Base-by-base conservation (phyloP, 2,888 invertebrate genomes). In the Linnaemya vulpina region DNA sequence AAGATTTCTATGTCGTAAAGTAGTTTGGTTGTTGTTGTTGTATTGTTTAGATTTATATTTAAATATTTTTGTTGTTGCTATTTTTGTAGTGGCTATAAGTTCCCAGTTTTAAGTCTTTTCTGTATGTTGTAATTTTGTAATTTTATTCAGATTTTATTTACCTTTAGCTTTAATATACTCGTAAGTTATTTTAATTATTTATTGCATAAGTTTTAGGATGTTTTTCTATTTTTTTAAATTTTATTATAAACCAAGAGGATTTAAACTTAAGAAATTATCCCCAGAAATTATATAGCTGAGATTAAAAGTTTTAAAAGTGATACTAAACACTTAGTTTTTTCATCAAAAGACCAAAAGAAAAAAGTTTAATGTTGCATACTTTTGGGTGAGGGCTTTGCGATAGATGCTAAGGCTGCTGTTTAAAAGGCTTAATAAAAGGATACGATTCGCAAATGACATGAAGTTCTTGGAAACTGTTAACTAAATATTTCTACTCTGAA, bases 21-120 rank as follows among this genome's bases (percentile, higher is more conserved):
- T 83, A 84, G 71, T 70, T 83, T 46, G n/a, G 30, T 46, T 77
- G 38, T 49, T 70, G 63, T 49, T 70, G 63, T 43, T 68, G 73
- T 70, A 35, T 78, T 51, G 22, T 83, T 70, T 60, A 38, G 30
- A 88, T 87, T 87, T 67, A 68, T 20, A 53, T 68, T 51, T 17
- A 40, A 40, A 25, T 65, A 11, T 65, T 70, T 25, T 46, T 67
- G 90, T 68, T 86, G 87, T 85, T 84, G 74, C 74, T 84, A 76
- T 77, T 77, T 58, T 86, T 84, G 77, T 82, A 86, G 88, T 88
- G 90, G 89, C 87, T 86, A 46, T 85, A 75, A 79, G 77, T 84
- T 85, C 78, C 82, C 85, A 82, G 74, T 82, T 78, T 73, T 17
- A 87, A 83, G 83, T 84, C 87, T 82, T 87, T 84, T 77, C 79